Conservation (phyloP, 37 sponge, comb jelly and placozoan genomes). For the Hexactinellida sp. region DNA sequence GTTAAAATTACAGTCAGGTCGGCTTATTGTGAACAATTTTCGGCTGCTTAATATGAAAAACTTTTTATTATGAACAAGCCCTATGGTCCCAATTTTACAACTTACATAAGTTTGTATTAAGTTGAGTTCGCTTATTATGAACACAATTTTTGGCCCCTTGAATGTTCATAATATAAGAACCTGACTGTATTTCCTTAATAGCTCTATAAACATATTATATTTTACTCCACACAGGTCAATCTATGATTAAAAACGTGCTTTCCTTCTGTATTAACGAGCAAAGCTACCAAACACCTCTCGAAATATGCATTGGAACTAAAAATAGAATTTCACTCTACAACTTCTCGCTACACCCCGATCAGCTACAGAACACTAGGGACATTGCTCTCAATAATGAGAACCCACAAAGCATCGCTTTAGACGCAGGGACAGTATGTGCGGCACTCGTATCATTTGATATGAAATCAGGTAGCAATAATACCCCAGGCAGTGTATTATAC, state of each 20-base stretch:
- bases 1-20: no score
- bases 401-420: neutral
- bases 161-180: no score
- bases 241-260: neutral
- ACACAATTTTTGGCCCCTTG: no score
- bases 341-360: neutral
- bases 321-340: neutral
- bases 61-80: no score
- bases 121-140: no score
- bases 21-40: no score
- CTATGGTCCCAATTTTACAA: no score
- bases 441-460: neutral
- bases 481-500: no score
- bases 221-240: neutral
- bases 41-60: no score
- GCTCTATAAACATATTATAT: neutral
- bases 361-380: neutral
- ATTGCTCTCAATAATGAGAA: constrained; percentile 10
- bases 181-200: no score
- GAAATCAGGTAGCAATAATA: neutral
- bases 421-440: neutral
- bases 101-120: no score
- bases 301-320: neutral
- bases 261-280: constrained; percentile 5
- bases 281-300: neutral